These are phyloP conservation scores for Poecilia velifera DNA, from an alignment of 2,797 vertebrate genomes.

Conservation along the genomic window DNA sequence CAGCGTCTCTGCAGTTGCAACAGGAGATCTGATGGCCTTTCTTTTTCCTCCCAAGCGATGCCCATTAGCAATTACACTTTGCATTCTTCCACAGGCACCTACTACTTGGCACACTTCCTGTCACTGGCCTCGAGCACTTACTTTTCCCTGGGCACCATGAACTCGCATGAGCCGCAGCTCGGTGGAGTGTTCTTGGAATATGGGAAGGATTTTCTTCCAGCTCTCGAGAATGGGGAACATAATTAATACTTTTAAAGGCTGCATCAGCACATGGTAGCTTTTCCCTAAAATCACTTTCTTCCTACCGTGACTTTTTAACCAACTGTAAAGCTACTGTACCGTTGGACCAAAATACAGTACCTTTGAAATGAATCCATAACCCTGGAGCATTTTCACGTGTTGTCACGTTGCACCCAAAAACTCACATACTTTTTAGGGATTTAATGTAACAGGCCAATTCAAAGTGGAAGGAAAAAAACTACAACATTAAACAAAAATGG, in stretches of 20 bases:
- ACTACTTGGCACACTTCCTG: conserved; percentile 6
- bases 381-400: neutral
- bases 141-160: neutral
- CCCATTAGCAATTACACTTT: conserved; percentile 1
- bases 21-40: conserved; percentile 2
- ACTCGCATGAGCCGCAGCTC: neutral
- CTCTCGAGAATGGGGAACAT: neutral
- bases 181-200: conserved; percentile 2
- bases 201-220: neutral
- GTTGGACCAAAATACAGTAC: neutral
- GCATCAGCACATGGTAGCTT: neutral
- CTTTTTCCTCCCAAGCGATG: conserved; percentile 7
- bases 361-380: neutral
- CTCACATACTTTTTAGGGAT: neutral
- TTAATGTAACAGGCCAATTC: neutral
- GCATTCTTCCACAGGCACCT: conserved; percentile 4
- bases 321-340: neutral
- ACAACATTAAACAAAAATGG: neutral
- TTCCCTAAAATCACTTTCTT: neutral
- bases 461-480: neutral
- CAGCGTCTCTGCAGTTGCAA: neutral
- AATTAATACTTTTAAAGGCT: neutral
- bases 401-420: neutral
- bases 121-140: neutral
- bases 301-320: neutral